These are phyloP conservation scores for Diuraphis noxia DNA, from an alignment of 1,140 invertebrate species.

Conservation along the genomic window DNA sequence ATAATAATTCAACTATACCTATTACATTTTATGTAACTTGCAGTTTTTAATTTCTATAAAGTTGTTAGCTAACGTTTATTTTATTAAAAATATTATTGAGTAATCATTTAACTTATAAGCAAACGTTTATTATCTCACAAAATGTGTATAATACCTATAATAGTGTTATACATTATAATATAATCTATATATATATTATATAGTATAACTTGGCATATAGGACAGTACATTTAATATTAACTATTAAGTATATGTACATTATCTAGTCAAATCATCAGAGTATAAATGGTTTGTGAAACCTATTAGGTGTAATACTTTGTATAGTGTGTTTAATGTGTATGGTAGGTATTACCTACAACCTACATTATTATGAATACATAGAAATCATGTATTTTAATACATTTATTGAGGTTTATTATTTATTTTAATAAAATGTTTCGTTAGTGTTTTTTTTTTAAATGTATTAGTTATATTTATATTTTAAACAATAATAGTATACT, in stretches of 20 bases:
- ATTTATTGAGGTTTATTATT: neutral
- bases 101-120: neutral
- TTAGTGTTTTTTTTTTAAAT: neutral
- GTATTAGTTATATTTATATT: neutral
- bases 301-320: neutral
- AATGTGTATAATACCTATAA: neutral
- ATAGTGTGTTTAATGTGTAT: neutral
- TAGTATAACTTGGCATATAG: too few species aligned
- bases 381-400: neutral
- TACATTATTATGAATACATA: neutral
- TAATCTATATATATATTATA: too few species aligned
- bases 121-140: neutral
- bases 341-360: neutral
- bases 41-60: too few species aligned
- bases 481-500: neutral
- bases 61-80: neutral
- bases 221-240: too few species aligned
- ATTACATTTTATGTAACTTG: neutral
- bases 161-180: neutral
- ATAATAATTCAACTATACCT: neutral
- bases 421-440: neutral
- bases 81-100: neutral
- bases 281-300: neutral
- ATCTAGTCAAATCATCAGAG: neutral
- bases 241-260: neutral